Conservation (phyloP, 2,113 vertebrate species). For the Brevimyrus niger region DNA sequence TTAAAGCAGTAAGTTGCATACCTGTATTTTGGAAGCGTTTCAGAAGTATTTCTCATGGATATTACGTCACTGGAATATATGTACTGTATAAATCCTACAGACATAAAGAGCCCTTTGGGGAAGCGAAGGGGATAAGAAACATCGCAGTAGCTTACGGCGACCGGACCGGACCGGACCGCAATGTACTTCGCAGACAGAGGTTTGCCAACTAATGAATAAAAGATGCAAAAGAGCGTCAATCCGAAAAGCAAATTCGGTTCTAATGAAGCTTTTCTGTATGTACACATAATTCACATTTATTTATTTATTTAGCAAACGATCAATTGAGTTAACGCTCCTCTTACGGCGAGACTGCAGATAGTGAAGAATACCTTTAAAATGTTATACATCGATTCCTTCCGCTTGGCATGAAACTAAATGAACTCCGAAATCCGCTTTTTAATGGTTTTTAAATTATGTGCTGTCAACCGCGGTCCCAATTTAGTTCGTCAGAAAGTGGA, state of each 20-base stretch:
- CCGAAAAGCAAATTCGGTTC: background rate
- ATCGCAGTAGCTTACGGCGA: background rate
- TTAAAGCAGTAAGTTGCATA: background rate
- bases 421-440: background rate
- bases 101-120: background rate
- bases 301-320: background rate
- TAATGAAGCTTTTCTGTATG: background rate
- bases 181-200: background rate
- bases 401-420: background rate
- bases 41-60: background rate
- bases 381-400: background rate
- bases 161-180: background rate
- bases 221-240: background rate
- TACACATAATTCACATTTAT: background rate
- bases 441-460: background rate
- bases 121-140: background rate
- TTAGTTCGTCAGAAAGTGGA: background rate
- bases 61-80: background rate
- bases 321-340: background rate
- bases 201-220: background rate
- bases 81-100: background rate
- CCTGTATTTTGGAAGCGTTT: background rate
- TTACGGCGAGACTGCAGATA: background rate
- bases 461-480: background rate
- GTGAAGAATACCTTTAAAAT: background rate